A percentile compares a stretch with the other conserved stretches of the same genome.
phyloP scores from a whole-genome alignment of 1,140 invertebrate genomes.

The Ostrea denselamellosa region DNA sequence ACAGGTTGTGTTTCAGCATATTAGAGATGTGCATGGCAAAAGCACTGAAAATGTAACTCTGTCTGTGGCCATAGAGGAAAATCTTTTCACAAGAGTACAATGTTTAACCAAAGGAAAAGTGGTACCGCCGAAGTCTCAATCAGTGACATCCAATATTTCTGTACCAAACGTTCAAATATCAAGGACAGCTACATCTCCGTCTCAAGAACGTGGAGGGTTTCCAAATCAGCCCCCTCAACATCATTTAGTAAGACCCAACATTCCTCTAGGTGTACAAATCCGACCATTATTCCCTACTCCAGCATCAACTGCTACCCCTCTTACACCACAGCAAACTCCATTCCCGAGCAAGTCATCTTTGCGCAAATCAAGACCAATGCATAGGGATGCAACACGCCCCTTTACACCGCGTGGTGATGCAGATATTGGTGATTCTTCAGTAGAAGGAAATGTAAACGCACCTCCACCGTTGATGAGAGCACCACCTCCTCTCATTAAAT shows the following conservation, averaged over 20 bases:
- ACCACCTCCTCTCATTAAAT: slow-evolving; percentile 63
- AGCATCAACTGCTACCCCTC: neutral
- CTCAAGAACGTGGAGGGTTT: neutral
- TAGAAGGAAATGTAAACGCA: neutral
- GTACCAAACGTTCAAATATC: neutral
- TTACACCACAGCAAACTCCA: slow-evolving; percentile 1
- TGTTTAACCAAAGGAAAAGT: slow-evolving; percentile 63
- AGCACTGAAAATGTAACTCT: slow-evolving; percentile 62
- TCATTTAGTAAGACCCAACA: neutral
- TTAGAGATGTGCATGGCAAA: slow-evolving; percentile 60
- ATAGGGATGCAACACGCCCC: slow-evolving; percentile 36
- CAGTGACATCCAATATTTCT: neutral
- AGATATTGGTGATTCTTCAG: neutral
- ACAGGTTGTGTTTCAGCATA: slow-evolving; percentile 66
- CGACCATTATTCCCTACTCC: neutral
- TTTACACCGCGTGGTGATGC: slow-evolving; percentile 27
- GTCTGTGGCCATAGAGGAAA: slow-evolving; percentile 70
- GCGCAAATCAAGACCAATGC: slow-evolving; percentile 48
- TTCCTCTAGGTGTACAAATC: neutral
- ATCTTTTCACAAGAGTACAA: slow-evolving; percentile 65
- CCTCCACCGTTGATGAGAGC: slow-evolving; percentile 64
- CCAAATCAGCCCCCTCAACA: neutral
- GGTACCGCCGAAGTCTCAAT: slow-evolving; percentile 32
- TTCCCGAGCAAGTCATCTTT: slow-evolving; percentile 49
- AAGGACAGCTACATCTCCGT: neutral